Evolutionary conservation across 2,797 vertebrate species (phyloP).

Genomic region (Lemur catta): DNA sequence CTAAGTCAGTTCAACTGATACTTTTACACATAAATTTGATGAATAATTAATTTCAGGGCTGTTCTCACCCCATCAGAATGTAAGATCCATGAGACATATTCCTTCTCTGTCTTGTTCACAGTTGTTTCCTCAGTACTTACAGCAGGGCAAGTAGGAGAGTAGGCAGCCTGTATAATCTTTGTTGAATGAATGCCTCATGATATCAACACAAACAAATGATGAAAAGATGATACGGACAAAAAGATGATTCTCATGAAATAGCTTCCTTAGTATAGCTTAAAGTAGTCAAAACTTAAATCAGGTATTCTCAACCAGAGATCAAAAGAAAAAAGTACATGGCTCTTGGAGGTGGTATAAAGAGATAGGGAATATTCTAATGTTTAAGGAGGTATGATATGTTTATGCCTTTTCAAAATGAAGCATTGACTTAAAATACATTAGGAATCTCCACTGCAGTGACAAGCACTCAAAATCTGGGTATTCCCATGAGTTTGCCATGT

Average conservation of each 20-base stretch:
- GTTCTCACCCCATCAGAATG: neutral
- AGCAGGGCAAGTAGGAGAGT: neutral
- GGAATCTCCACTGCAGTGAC: neutral
- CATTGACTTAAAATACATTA: neutral
- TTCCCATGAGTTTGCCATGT: fast-evolving
- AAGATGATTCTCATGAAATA: neutral
- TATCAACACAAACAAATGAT: neutral
- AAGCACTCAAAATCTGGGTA: neutral
- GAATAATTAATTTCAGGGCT: neutral
- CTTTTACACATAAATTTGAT: neutral
- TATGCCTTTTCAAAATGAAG: neutral
- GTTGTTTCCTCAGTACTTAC: neutral
- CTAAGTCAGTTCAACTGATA: neutral
- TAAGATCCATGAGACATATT: neutral
- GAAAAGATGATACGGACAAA: neutral
- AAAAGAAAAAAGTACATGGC: neutral
- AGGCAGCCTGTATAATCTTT: neutral
- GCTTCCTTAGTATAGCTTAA: neutral
- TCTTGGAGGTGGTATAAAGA: neutral
- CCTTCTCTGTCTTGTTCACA: neutral
- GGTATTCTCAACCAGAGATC: neutral
- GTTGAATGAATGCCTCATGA: neutral
- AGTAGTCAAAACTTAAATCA: neutral
- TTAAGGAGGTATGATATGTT: neutral
- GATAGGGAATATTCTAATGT: neutral